These are phyloP conservation scores for Agrypnia vestita DNA, from an alignment of 1,140 invertebrate species.

Conservation along the genomic window DNA sequence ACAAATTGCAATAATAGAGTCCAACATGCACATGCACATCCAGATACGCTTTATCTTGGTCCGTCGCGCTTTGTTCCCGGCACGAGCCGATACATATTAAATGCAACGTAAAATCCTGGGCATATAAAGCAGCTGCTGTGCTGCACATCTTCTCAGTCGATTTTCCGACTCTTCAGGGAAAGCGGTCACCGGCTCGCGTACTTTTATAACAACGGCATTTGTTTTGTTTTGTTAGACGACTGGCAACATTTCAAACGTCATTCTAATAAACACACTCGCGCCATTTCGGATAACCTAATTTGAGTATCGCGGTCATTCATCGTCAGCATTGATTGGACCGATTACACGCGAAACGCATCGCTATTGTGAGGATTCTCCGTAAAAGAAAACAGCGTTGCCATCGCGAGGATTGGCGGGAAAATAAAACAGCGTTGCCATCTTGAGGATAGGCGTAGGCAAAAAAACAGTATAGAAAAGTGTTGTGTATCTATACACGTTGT, in stretches of 20 bases:
- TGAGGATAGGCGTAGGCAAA: background rate
- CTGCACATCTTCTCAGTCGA: slow-evolving; percentile 39
- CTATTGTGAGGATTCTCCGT: background rate
- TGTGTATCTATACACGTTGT: background rate
- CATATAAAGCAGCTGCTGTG: slow-evolving; percentile 32
- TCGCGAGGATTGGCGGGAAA: too few species aligned
- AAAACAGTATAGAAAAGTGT: background rate
- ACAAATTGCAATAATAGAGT: slow-evolving; percentile 14
- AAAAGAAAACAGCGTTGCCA: too few species aligned
- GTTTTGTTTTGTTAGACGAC: background rate
- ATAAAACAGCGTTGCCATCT: too few species aligned
- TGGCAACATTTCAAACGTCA: background rate
- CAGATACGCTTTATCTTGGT: slow-evolving; percentile 47
- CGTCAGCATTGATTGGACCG: background rate
- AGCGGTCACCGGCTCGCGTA: background rate
- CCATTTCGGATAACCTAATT: background rate
- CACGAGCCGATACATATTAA: slow-evolving; percentile 16
- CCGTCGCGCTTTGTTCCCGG: slow-evolving; percentile 39
- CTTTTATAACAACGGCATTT: background rate
- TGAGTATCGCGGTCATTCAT: background rate
- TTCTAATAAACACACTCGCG: background rate
- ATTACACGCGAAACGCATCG: background rate
- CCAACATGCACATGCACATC: slow-evolving; percentile 25
- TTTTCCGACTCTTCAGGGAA: slow-evolving; percentile 25
- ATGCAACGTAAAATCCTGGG: slow-evolving; percentile 10